Evolutionary conservation across 2,113 vertebrate genomes (phyloP), one percentile per base, ranked within the genome.

Genomic region (Clinocottus analis): DNA sequence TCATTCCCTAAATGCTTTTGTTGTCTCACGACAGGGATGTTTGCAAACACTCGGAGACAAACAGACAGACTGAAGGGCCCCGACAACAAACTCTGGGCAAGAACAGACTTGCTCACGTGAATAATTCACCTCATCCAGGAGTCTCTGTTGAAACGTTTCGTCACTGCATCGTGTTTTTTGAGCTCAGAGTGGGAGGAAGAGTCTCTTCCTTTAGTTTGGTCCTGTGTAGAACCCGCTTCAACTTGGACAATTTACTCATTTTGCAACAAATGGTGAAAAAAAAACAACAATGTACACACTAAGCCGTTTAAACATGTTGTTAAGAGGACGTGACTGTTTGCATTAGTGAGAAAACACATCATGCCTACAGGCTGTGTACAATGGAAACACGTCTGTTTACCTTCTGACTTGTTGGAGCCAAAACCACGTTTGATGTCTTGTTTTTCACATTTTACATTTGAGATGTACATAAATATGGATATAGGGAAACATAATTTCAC

Each of bases 21-120:
- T 73, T 16, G 33, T 45, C 12, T 70, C 25, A 5, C 25, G 27
- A 19, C 9, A 31, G 33, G 49, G 27, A 1, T 11, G 70, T 75
- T 78, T 74, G 68, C 76, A 80, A 49, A 80, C 75, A 51, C 16
- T 14, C 1, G 0, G 11, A 45, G 11, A 68, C 35, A 58, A 75
- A 60, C 31, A 72, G 17, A 55, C 19, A 11, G 8, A 71, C 12
- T 29, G 16, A 43, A 66, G 47, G 31, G n/a, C n/a, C 33, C 3
- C 1, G 6, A 47, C 43, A 27, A 61, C 31, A 82, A 58, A 65
- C 45, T 69, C 41, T 12, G 58, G 67, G 60, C 74, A 21, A 78
- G 85, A 64, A 0, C 1, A 55, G 69, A 59, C 85, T 33, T 59
- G 85, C 29, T 43, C 5, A 0, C 27, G 23, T 33, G 4, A 65